Conservation (phyloP, 2,797 vertebrate species). For the Tangara arthus region DNA sequence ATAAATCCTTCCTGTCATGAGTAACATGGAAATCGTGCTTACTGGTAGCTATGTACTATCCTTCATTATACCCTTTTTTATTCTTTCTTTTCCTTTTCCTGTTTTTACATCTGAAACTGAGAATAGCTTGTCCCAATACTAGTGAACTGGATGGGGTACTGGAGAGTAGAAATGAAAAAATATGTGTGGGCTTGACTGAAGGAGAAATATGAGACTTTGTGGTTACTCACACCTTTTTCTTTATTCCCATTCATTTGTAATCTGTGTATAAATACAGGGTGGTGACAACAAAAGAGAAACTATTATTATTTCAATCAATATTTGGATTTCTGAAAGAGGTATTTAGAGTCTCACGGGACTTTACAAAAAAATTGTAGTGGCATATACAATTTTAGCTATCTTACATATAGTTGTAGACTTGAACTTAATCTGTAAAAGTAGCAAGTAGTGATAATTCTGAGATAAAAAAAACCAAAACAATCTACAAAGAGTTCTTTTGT, state of each 20-base stretch:
- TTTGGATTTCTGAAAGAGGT: neutral
- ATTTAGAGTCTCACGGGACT: neutral
- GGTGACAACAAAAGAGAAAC: neutral
- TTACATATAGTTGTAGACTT: neutral
- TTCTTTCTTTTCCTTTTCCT: neutral
- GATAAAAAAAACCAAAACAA: neutral
- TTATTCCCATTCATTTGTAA: neutral
- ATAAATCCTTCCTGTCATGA: neutral
- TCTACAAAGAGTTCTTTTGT: neutral
- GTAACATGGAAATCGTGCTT: neutral
- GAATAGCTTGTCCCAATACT: neutral
- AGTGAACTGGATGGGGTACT: neutral
- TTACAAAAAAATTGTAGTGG: neutral
- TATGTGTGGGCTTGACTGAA: neutral
- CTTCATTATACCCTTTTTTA: neutral
- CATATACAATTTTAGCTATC: neutral
- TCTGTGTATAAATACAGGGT: neutral
- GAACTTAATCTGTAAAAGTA: neutral
- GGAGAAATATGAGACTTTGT: neutral
- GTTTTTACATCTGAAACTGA: neutral
- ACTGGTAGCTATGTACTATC: neutral
- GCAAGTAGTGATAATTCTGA: neutral
- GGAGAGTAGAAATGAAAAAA: neutral
- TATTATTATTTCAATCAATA: neutral
- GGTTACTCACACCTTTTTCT: neutral